Evolutionary conservation across 2,113 vertebrate genomes (phyloP).

Genomic region (Dolichallabes microphthalmus): DNA sequence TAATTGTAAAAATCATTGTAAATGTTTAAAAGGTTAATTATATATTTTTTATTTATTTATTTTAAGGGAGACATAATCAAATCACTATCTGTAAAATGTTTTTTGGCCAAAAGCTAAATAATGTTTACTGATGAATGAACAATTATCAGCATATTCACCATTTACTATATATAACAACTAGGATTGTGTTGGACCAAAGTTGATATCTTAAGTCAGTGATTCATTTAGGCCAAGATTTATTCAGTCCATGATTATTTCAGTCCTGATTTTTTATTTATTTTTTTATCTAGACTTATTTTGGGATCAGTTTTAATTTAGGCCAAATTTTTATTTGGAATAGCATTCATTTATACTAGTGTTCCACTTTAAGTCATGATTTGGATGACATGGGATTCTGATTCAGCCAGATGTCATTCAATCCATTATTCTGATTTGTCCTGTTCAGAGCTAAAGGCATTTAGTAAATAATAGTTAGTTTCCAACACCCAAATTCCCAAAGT

Average conservation of each 20-base stretch:
- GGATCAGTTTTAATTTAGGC: slow-evolving; percentile 4
- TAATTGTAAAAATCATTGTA: too few species aligned
- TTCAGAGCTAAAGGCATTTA: background rate
- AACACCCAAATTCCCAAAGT: too few species aligned
- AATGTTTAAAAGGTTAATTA: too few species aligned
- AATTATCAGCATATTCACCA: too few species aligned
- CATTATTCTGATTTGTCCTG: background rate
- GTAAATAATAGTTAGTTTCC: too few species aligned
- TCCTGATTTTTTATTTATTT: background rate
- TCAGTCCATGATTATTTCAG: background rate
- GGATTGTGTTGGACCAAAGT: too few species aligned
- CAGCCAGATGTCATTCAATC: background rate
- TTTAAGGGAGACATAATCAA: too few species aligned
- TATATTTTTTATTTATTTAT: too few species aligned
- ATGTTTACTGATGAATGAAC: too few species aligned
- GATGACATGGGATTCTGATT: background rate
- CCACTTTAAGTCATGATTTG: background rate
- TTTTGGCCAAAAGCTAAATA: too few species aligned
- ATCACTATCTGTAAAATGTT: too few species aligned
- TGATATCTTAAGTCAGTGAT: background rate
- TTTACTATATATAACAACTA: too few species aligned
- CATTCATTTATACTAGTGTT: background rate
- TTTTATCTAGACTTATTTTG: background rate
- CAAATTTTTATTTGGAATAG: background rate
- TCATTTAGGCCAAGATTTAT: background rate